Evolutionary conservation across 2,113 vertebrate genomes (phyloP).

Genomic region (Thryonomys swinderianus): DNA sequence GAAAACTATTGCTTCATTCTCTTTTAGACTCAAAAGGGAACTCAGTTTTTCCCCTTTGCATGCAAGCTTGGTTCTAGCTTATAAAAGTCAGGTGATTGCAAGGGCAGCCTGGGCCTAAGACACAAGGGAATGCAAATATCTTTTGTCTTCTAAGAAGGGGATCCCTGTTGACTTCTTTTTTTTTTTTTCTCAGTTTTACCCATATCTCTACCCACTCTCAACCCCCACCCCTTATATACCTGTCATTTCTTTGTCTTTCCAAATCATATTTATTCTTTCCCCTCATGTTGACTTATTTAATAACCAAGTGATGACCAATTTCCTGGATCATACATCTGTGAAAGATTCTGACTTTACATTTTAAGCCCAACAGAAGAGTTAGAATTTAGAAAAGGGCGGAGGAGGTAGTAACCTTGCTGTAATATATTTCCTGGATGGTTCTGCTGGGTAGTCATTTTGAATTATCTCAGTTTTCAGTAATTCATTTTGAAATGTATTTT

Average conservation of each 20-base stretch:
- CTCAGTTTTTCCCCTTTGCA: conserved; percentile 53
- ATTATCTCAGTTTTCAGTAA: not conserved
- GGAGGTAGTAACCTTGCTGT: not conserved
- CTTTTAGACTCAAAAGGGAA: conserved; percentile 45
- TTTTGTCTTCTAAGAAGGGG: not conserved
- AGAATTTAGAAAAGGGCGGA: not conserved
- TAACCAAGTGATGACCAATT: conserved; percentile 8
- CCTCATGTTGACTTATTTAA: conserved; percentile 51
- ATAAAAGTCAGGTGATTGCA: conserved; percentile 49
- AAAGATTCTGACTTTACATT: conserved; percentile 45
- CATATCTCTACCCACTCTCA: no score
- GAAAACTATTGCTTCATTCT: conserved; percentile 7
- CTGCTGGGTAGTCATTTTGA: conserved; percentile 52
- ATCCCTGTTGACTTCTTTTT: conserved; percentile 34
- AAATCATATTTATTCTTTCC: no score
- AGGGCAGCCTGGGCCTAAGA: not conserved
- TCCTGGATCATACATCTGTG: conserved; percentile 55
- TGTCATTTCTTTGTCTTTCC: no score
- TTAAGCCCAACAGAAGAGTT: conserved; percentile 7
- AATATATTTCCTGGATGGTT: conserved; percentile 42
- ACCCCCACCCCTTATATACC: no score
- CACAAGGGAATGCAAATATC: not conserved
- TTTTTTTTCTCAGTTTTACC: no score
- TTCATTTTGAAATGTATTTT: conserved; percentile 38
- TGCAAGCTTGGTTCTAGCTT: conserved; percentile 39